Percentiles rank a stretch among this genome's conserved stretches.
Conservation (phyloP, 2,113 vertebrate genomes). For the Xenotilapia longispinis region DNA sequence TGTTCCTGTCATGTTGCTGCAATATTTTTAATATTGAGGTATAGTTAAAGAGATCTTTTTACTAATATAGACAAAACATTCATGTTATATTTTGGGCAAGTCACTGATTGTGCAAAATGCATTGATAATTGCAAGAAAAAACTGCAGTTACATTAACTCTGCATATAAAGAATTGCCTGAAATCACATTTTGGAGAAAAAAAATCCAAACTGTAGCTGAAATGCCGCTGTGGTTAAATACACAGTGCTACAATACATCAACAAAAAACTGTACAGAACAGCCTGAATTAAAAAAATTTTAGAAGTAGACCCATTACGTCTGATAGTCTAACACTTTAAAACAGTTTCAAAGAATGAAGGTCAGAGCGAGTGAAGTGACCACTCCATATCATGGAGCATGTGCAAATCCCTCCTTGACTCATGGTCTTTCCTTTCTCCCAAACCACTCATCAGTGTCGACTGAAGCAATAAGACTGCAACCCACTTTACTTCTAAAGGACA, state of each 20-base stretch:
- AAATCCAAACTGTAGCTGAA: neutral
- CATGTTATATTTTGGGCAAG: neutral
- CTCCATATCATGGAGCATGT: neutral
- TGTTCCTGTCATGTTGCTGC: neutral
- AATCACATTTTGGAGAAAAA: neutral
- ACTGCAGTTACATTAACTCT: neutral
- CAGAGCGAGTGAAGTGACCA: neutral
- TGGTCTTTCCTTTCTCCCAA: slow-evolving; percentile 1
- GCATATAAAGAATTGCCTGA: neutral
- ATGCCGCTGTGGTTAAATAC: neutral
- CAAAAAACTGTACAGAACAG: neutral
- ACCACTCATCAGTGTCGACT: slow-evolving; percentile 10
- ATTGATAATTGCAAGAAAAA: neutral
- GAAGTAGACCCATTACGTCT: neutral
- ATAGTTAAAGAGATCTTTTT: neutral
- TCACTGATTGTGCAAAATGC: neutral
- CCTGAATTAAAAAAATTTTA: fast-evolving
- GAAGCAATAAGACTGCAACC: slow-evolving; percentile 9
- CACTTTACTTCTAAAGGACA: neutral
- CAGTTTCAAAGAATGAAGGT: slow-evolving; percentile 2
- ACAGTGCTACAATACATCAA: neutral
- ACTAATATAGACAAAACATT: neutral
- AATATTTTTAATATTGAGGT: neutral
- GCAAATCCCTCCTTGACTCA: neutral
- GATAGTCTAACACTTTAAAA: neutral